Evolutionary conservation across 2,888 invertebrate species (phyloP), one percentile per base, ranked within the genome.

Genomic region (Tortrix viridana): DNA sequence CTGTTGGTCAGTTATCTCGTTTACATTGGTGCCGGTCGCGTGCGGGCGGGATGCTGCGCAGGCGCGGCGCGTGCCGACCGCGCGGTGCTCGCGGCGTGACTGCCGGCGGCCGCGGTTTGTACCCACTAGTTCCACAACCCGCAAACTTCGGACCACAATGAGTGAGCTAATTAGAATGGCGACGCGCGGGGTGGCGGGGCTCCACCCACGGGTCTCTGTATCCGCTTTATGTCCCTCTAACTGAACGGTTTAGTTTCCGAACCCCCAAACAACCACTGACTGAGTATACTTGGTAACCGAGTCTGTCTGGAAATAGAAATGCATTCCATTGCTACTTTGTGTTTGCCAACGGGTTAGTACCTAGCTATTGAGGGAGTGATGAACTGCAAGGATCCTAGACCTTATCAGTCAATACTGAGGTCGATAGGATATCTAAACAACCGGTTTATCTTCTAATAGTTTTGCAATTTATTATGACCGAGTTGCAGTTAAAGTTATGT

Each of bases 81-180:
- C 74, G 70, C 85, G 80, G 77, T 75, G 77, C 79, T 76, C 77
- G 75, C 85, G 83, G 86, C 86, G 82, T 86, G 84, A 92, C 80
- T 80, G 76, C 60, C 69, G 49, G 62, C 32, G 50, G 14, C 32
- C 37, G 55, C 60, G 41, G 65, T 57, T 48, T 55, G 60, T 58
- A 53, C 49, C 54, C 53, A 37, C 59, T 55, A 48, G 52, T 54
- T 54, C 55, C 41, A 56, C 55, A 64, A 68, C 68, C 66, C 83
- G 85, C 88, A 85, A 88, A 88, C 81, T 86, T 85, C 79, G 81
- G 80, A 85, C 88, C 89, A 90, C 91, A 89, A 91, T 90, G 85
- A 81, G 86, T 87, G 89, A 89, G 86, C 88, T 91, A 89, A 90
- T 92, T 92, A 90, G 91, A 90, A 92, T 90, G 89, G 88, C 88